Evolutionary conservation across 2,113 vertebrate species (phyloP), one percentile per base, ranked within the genome.

Genomic region (Melanostigma gelatinosum): DNA sequence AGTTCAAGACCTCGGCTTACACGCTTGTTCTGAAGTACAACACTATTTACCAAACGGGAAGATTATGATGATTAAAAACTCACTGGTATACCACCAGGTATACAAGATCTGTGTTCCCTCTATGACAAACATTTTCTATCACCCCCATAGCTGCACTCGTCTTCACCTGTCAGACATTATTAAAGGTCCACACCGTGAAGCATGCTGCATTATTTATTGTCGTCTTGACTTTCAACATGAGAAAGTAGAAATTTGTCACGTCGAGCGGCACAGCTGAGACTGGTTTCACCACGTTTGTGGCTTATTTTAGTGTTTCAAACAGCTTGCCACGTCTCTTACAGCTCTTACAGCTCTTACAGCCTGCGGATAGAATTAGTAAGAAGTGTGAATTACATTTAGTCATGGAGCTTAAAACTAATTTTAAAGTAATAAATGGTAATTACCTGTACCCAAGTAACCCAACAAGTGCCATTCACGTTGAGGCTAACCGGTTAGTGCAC

Each of bases 1-100:
- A 62, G 85, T 79, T 89, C 69, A 71, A 73, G 80, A 75, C 82
- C 66, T 85, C 73, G 69, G 58, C 79, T 72, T 74, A 68, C 77
- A 72, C 70, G 32, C 69, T 75, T 6, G 32, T 18, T 81, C 65
- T 66, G 79, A 79, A 85, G 89, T 54, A 58, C 34, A 68, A 84
- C 36, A 46, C 80, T 61, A 68, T 89, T 91, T 83, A 90, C 83
- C 82, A 90, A 90, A 88, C 88, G 62, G 82, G 77, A 82, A 64
- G 60, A 50, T 73, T 54, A 67, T 32, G 22, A 34, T 71, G 60
- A 69, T 84, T 75, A 84, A 86, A 80, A 78, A 54, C 34, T 71
- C 46, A 71, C 32, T 15, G n/a, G 29, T 65, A n/a, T 58, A 6
- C 4, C 34, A 29, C 9, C 15, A 78, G 38, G n/a, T 69, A 1